These are phyloP conservation scores for Axea sp. DNA, from an alignment of 2,888 invertebrate species.

Conservation along the genomic window DNA sequence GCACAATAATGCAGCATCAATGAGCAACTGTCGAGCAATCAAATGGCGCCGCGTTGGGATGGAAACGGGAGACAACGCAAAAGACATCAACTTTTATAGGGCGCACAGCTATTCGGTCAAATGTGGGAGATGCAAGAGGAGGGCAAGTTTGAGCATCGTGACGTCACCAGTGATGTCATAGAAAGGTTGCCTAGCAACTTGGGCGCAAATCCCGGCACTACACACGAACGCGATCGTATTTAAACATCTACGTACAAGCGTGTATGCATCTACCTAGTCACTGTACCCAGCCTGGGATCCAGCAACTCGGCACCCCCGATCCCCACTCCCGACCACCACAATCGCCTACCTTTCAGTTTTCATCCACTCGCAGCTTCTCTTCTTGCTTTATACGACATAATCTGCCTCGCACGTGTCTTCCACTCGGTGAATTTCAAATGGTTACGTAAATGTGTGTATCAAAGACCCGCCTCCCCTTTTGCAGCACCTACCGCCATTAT, in stretches of 20 bases:
- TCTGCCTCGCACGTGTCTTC: slow-evolving; percentile 50
- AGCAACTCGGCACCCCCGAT: slow-evolving; percentile 13
- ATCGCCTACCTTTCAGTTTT: slow-evolving; percentile 45
- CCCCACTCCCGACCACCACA: slow-evolving; percentile 4
- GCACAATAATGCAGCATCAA: too few species aligned
- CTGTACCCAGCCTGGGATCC: slow-evolving; percentile 43
- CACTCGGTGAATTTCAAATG: slow-evolving; percentile 39
- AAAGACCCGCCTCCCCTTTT: too few species aligned
- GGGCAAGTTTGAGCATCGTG: too few species aligned
- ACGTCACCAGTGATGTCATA: too few species aligned
- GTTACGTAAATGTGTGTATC: slow-evolving; percentile 40
- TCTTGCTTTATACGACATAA: slow-evolving; percentile 41
- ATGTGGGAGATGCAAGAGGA: too few species aligned
- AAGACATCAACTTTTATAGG: too few species aligned
- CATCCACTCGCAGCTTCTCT: slow-evolving; percentile 38
- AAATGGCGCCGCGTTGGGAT: too few species aligned
- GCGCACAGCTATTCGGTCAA: too few species aligned
- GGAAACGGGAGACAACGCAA: too few species aligned
- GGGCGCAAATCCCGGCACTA: slow-evolving; percentile 47
- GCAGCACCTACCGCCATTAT: too few species aligned
- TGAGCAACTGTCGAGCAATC: too few species aligned
- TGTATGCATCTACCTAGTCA: slow-evolving; percentile 35
- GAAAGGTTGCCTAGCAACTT: slow-evolving; percentile 56
- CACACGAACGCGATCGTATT: slow-evolving; percentile 36
- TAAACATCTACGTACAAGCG: slow-evolving; percentile 35